Evolutionary conservation across 1,140 invertebrate genomes (phyloP).

Genomic region (Lucilia sericata): DNA sequence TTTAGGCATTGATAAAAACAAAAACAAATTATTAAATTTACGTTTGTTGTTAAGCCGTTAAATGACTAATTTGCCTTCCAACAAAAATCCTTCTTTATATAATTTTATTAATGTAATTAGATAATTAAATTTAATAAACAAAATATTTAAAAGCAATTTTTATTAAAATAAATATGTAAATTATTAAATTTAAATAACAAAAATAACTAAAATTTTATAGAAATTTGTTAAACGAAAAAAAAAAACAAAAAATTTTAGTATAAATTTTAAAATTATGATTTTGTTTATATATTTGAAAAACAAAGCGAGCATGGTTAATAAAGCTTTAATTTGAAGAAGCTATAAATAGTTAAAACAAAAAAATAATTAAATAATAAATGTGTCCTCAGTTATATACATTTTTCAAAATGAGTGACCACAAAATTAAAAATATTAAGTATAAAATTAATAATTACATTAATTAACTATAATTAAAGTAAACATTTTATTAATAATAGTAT

Average conservation of each 20-base stretch:
- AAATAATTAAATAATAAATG: conserved; percentile 45
- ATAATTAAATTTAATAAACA: neutral
- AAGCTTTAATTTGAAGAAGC: conserved; percentile 67
- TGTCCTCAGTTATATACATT: conserved; percentile 48
- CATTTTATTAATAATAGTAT: conserved; percentile 42
- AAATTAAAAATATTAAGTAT: conserved; percentile 44
- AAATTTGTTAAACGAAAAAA: conserved; percentile 35
- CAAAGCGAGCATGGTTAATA: conserved; percentile 68
- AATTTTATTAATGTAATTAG: conserved; percentile 17
- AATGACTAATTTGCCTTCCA: conserved; percentile 10
- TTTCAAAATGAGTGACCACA: conserved; percentile 42
- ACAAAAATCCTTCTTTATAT: conserved; percentile 14
- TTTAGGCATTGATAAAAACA: neutral
- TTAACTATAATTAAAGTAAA: conserved; percentile 24
- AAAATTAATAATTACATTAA: conserved; percentile 4
- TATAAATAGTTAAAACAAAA: conserved; percentile 49
- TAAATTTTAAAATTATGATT: conserved; percentile 47
- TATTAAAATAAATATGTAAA: conserved; percentile 41
- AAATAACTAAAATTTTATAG: conserved; percentile 35
- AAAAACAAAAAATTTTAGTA: conserved; percentile 43
- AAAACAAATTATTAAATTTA: conserved; percentile 1
- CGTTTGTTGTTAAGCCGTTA: neutral
- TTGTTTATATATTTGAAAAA: conserved; percentile 51
- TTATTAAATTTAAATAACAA: conserved; percentile 44
- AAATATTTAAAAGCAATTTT: conserved; percentile 33